Evolutionary conservation across 2,888 invertebrate genomes (phyloP).

Genomic region (Harpagoxenus sublaevis): DNA sequence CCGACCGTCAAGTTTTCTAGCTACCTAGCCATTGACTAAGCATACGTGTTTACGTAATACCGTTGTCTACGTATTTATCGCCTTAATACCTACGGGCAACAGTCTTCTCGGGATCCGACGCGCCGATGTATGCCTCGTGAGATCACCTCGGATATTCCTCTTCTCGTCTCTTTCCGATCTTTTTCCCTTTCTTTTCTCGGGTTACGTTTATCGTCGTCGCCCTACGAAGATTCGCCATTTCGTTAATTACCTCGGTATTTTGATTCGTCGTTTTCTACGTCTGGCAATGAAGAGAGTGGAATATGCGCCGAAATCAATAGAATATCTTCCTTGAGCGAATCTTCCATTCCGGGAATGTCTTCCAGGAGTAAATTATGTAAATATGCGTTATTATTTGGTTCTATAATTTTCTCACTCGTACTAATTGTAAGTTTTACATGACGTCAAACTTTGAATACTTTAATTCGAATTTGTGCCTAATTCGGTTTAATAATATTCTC

Average conservation of each 20-base stretch:
- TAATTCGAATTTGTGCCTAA: background rate
- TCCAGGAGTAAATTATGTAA: background rate
- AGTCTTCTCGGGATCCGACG: constrained; percentile 49
- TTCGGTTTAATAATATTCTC: constrained; percentile 4
- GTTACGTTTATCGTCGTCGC: background rate
- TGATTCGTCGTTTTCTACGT: constrained; percentile 42
- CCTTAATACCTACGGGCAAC: constrained; percentile 55
- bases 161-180: background rate
- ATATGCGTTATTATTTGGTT: constrained; percentile 6
- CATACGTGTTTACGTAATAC: constrained; percentile 42
- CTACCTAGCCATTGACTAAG: constrained; percentile 69
- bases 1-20: constrained; percentile 47
- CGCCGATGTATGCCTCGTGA: constrained; percentile 18
- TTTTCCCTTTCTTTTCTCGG: background rate
- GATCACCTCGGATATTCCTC: background rate
- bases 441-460: background rate
- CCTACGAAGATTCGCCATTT: background rate
- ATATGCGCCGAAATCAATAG: background rate
- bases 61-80: constrained; percentile 48
- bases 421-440: constrained; percentile 14
- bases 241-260: constrained; percentile 29
- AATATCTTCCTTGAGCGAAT: constrained; percentile 1
- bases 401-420: background rate
- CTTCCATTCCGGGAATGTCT: background rate
- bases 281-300: constrained; percentile 3